These are phyloP conservation scores for Diabrotica balteata DNA, from an alignment of 2,888 invertebrate species.

Conservation along the genomic window DNA sequence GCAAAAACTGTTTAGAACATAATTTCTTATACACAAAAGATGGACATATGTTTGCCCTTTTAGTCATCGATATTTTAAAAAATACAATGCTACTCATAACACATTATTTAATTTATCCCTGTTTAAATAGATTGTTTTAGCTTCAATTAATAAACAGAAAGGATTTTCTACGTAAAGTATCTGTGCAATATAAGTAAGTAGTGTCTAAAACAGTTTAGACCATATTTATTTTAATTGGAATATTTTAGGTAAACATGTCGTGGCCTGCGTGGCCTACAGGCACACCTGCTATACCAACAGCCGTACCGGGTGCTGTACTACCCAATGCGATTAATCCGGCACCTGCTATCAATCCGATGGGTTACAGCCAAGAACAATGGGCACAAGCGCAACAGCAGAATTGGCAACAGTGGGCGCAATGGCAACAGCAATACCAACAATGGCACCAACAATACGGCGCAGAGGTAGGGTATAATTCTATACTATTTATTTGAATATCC, in stretches of 20 bases:
- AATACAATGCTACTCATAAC: too few species aligned
- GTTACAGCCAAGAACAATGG: slow-evolving; percentile 73
- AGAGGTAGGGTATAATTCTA: slow-evolving; percentile 64
- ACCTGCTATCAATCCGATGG: slow-evolving; percentile 44
- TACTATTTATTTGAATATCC: not conserved
- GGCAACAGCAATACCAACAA: slow-evolving; percentile 79
- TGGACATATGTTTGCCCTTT: too few species aligned
- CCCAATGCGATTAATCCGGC: slow-evolving; percentile 40
- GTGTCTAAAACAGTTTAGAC: not conserved
- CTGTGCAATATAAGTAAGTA: slow-evolving; percentile 20
- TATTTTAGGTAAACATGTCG: slow-evolving; percentile 50
- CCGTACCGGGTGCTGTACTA: slow-evolving; percentile 39
- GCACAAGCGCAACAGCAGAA: slow-evolving; percentile 73
- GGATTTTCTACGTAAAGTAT: not conserved
- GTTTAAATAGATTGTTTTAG: slow-evolving; percentile 25
- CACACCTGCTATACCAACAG: slow-evolving; percentile 40
- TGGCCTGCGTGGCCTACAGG: slow-evolving; percentile 56
- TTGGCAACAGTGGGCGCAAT: slow-evolving; percentile 78
- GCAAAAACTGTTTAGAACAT: too few species aligned
- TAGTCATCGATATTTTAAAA: too few species aligned
- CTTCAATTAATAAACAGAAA: slow-evolving; percentile 12
- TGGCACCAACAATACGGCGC: slow-evolving; percentile 80
- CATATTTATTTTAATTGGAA: not conserved
- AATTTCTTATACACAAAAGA: too few species aligned
- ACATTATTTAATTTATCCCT: slow-evolving; percentile 15